Evolutionary conservation across 2,113 vertebrate species (phyloP).

Genomic region (Cichladusa arquata): DNA sequence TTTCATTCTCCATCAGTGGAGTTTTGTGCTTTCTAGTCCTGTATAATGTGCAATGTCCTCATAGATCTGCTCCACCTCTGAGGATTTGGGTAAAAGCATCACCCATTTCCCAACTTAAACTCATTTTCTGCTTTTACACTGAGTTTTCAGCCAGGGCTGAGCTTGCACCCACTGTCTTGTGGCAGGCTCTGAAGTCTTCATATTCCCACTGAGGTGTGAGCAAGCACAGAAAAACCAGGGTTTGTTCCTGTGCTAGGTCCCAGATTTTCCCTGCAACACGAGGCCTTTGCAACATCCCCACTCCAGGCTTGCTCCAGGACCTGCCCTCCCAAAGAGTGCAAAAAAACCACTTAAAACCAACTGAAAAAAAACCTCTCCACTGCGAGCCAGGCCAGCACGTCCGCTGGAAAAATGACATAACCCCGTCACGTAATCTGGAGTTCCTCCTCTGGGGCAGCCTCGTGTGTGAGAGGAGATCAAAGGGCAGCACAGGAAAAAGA

Average conservation of each 20-base stretch:
- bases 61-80: background rate
- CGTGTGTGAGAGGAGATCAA: slow-evolving; percentile 45
- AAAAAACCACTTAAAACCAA: too few relatives aligned
- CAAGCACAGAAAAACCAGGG: background rate
- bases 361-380: background rate
- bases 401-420: slow-evolving; percentile 67
- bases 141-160: background rate
- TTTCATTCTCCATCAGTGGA: background rate
- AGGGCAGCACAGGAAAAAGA: slow-evolving; percentile 28
- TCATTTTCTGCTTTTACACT: background rate
- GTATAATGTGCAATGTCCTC: background rate
- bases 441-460: slow-evolving; percentile 41
- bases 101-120: background rate
- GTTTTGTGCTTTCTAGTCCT: background rate
- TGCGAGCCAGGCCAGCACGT: background rate
- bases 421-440: slow-evolving; percentile 31
- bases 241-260: background rate
- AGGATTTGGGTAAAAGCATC: background rate
- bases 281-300: background rate
- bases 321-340: background rate
- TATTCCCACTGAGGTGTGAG: background rate
- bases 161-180: background rate
- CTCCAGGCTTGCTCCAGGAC: background rate
- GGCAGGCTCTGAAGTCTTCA: background rate
- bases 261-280: background rate